Percentiles rank a stretch among this genome's conserved stretches.
These are phyloP conservation scores for Nyleta sp. DNA, from an alignment of 2,888 invertebrate genomes.

Conservation along the genomic window DNA sequence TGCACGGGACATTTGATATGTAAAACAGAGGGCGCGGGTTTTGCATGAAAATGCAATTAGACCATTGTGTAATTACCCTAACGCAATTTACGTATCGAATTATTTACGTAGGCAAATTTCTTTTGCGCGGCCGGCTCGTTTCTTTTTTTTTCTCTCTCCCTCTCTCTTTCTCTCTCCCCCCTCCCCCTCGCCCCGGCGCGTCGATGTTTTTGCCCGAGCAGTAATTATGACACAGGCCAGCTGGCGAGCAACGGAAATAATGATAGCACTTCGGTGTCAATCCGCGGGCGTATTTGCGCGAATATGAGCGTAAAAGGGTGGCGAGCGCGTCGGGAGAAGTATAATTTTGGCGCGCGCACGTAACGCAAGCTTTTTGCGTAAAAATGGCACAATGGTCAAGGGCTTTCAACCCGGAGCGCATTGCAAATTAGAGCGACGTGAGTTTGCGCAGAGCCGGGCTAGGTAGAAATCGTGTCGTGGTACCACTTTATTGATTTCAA, in stretches of 20 bases:
- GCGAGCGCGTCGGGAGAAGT: too few species aligned
- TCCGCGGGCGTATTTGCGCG: conserved; percentile 38
- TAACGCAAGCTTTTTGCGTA: conserved; percentile 52
- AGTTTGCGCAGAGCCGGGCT: conserved; percentile 68
- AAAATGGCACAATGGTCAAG: conserved; percentile 64
- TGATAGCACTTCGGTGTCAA: too few species aligned
- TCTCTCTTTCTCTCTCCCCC: too few species aligned
- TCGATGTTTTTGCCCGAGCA: too few species aligned
- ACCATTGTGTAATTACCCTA: conserved; percentile 21
- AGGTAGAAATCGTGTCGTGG: conserved; percentile 71
- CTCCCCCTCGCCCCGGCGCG: too few species aligned
- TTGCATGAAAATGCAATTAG: conserved; percentile 47
- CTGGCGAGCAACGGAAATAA: too few species aligned
- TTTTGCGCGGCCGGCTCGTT: neutral
- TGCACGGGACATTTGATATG: conserved; percentile 46
- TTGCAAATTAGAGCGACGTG: conserved; percentile 69
- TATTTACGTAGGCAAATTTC: conserved; percentile 6
- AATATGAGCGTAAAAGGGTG: too few species aligned
- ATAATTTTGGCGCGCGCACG: too few species aligned
- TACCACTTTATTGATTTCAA: conserved; percentile 80
- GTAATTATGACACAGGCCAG: too few species aligned
- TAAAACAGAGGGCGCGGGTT: conserved; percentile 24
- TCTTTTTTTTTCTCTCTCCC: too few species aligned
- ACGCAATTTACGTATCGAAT: conserved; percentile 24
- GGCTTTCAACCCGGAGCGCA: conserved; percentile 57